Evolutionary conservation across 2,797 vertebrate genomes (phyloP), one percentile per base, ranked within the genome.

Genomic region (Loriculus beryllinus): DNA sequence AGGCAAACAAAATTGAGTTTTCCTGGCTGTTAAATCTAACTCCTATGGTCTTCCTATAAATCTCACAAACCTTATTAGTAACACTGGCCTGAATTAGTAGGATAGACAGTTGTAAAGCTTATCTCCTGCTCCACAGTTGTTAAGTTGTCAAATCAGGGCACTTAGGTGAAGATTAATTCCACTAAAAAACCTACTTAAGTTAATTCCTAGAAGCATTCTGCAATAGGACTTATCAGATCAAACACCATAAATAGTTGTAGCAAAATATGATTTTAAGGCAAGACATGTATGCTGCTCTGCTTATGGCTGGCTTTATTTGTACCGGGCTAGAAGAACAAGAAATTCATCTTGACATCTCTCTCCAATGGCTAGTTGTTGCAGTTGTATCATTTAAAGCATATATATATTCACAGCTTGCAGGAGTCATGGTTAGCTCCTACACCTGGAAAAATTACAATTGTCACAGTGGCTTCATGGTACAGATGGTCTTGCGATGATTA

Each of bases 111-210:
- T 65, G 22, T 57, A 49, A 88, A 93, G 62, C 78, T 92, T 91
- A 85, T 92, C 75, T 83, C 65, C 37, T 43, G 26, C 43, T 70
- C 17, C 60, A 42, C 54, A 83, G 56, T 69, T 82, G 75, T 77
- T 92, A 88, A 86, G 26, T 88, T 86, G 82, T 72, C 89, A 83
- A 92, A 87, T 92, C 78, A 87, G 69, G 67, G 62, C 78, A 81
- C 52, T 93, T 78, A 85, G 48, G 86, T 84, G 80, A 72, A 90
- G 69, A 85, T 87, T 81, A 87, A 83, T 91, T 87, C 26, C 78
- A 16, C 65, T 72, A 48, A 90, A 93, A 65, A 3, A 3, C 31
- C 60, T 57, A 4, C 45, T 71, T 14, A 12, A 28, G 37, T 82
- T 90, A 74, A 81, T 92, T 88, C 77, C 70, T 68, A 67, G 77